Evolutionary conservation across 1,140 invertebrate species (phyloP).

Genomic region (Bombus consobrinus): DNA sequence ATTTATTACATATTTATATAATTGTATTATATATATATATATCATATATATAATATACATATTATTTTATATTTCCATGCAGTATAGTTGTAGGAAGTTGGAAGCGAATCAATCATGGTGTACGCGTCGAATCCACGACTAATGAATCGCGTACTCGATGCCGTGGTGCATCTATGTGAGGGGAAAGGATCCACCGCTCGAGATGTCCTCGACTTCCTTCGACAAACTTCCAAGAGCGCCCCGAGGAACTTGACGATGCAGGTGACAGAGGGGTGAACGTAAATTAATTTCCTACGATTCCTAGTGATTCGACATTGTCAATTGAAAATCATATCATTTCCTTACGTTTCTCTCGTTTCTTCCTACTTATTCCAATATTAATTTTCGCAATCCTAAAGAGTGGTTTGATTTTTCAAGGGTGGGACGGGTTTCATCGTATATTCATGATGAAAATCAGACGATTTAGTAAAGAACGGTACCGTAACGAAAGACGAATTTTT

Average conservation of each 20-base stretch:
- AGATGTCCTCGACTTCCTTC: conserved; percentile 67
- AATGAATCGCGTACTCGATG: conserved; percentile 70
- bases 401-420: neutral
- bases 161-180: conserved; percentile 63
- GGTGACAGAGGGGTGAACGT: conserved; percentile 39
- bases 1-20: no score
- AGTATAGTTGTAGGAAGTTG: neutral
- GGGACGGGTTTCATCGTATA: no score
- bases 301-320: neutral
- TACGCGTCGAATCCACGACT: conserved; percentile 68
- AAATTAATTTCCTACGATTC: neutral
- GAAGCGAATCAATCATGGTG: conserved; percentile 61
- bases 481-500: no score
- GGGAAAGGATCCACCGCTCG: conserved; percentile 65
- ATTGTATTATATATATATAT: neutral
- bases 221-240: conserved; percentile 41
- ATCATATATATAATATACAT: neutral
- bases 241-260: conserved; percentile 71
- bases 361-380: neutral
- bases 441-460: no score
- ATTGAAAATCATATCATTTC: neutral
- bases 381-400: neutral
- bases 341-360: neutral
- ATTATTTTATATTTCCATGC: neutral
- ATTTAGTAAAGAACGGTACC: no score